phyloP scores from a whole-genome alignment of 2,113 vertebrate genomes.

The Sarotherodon lohbergeri region DNA sequence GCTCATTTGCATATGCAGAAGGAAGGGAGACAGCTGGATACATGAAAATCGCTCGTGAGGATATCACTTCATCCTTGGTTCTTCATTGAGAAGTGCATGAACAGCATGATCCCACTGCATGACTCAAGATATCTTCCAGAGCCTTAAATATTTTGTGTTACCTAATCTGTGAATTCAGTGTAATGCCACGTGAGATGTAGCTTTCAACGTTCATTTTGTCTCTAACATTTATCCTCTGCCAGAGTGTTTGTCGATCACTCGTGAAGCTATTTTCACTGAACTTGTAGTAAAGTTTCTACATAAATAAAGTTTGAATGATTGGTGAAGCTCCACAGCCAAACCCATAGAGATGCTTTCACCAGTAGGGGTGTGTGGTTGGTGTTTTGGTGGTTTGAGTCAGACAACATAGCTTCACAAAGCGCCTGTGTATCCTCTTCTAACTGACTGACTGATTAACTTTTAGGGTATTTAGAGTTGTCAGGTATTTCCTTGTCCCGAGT shows the following conservation, averaged over 20 bases:
- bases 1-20: slow-evolving; percentile 29
- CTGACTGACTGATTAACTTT: neutral
- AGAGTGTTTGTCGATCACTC: neutral
- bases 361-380: neutral
- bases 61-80: neutral
- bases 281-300: neutral
- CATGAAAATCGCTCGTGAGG: neutral
- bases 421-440: neutral
- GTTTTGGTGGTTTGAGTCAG: neutral
- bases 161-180: neutral
- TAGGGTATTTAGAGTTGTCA: neutral
- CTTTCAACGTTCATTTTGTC: neutral
- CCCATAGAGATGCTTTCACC: neutral
- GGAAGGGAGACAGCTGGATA: slow-evolving; percentile 26
- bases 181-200: accelerated
- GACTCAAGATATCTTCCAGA: neutral
- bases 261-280: neutral
- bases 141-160: neutral
- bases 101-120: neutral
- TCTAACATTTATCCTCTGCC: neutral
- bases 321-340: neutral
- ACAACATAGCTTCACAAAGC: neutral
- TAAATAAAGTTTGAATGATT: neutral
- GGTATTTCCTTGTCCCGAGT: neutral
- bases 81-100: neutral